These are phyloP conservation scores for Cerastis leucographa DNA, from an alignment of 2,888 invertebrate species.

Conservation along the genomic window DNA sequence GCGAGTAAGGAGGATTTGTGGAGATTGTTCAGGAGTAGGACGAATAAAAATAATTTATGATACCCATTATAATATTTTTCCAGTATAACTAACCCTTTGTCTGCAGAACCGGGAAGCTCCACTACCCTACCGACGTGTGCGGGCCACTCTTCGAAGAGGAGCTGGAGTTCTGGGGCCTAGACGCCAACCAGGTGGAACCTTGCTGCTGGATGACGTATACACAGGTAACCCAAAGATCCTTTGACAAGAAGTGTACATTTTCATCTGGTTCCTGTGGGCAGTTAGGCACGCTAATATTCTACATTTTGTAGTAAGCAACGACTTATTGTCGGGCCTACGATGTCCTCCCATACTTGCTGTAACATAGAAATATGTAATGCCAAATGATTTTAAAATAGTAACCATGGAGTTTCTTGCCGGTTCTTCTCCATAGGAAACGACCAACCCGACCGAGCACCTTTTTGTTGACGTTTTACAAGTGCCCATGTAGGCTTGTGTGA, in stretches of 20 bases:
- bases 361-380: no score
- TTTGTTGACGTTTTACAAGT: no score
- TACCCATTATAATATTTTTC: background rate
- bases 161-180: constrained; percentile 99
- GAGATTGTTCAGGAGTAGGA: background rate
- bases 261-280: background rate
- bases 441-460: no score
- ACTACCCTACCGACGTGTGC: constrained; percentile 99
- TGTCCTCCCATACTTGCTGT: no score
- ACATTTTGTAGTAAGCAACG: no score
- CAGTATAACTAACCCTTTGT: constrained; percentile 33
- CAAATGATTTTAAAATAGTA: no score
- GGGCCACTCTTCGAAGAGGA: constrained; percentile 99
- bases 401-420: no score
- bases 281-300: background rate
- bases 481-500: no score
- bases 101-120: constrained; percentile 97
- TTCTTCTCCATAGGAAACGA: no score
- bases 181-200: constrained; percentile 99
- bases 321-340: no score
- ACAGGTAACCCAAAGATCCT: constrained; percentile 90
- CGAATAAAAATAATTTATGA: background rate
- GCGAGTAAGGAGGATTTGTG: background rate
- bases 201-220: constrained; percentile 99
- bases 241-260: background rate